A percentile compares a stretch with the other conserved stretches of the same genome.
Evolutionary conservation across 2,888 invertebrate species (phyloP).

Genomic region (Luperina testacea): DNA sequence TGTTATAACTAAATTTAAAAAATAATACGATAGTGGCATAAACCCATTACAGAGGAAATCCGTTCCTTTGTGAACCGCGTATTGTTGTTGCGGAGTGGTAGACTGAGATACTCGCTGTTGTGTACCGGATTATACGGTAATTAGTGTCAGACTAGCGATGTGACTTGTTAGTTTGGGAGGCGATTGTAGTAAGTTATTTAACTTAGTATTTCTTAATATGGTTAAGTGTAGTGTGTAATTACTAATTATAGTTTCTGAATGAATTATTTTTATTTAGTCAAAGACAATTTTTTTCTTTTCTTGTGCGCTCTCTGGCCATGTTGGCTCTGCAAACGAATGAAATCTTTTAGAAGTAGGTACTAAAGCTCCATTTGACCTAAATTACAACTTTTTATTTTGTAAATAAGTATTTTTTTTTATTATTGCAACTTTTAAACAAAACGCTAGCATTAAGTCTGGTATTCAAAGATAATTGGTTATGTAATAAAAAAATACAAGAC

Average conservation of each 20-base stretch:
- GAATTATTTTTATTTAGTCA: not conserved
- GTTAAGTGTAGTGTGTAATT: no score
- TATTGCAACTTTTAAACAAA: not conserved
- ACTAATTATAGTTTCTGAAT: not conserved
- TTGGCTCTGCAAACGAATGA: not conserved
- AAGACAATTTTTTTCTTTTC: not conserved
- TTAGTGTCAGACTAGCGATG: slow-evolving; percentile 43
- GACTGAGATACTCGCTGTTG: slow-evolving; percentile 43
- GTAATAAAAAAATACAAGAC: not conserved
- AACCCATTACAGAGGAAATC: slow-evolving; percentile 11
- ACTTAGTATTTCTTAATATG: no score
- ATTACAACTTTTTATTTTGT: not conserved
- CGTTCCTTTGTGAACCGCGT: slow-evolving; percentile 37
- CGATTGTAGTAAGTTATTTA: not conserved
- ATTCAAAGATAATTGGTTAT: not conserved
- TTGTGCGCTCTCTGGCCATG: not conserved
- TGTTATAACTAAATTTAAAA: not conserved
- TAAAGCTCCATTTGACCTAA: not conserved
- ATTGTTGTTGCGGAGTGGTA: slow-evolving; percentile 51
- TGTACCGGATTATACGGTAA: slow-evolving; percentile 53
- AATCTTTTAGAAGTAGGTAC: not conserved
- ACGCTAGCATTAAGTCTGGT: not conserved
- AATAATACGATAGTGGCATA: slow-evolving; percentile 7
- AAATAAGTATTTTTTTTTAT: not conserved
- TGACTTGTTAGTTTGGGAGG: not conserved